Evolutionary conservation across 2,888 invertebrate genomes (phyloP), one percentile per base, ranked within the genome.

Genomic region (Ophion ventricosus): DNA sequence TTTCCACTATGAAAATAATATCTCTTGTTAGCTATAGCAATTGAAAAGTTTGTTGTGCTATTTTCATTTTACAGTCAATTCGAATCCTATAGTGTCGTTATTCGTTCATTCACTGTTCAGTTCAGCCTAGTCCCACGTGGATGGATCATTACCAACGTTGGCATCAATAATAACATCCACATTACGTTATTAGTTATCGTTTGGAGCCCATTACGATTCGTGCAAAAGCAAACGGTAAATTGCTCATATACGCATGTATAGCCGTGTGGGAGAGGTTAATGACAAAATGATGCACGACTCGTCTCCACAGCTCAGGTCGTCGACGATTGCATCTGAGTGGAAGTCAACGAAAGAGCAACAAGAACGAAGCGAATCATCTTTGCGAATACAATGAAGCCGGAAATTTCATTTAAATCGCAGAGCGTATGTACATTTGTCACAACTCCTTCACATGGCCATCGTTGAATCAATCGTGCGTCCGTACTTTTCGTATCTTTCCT

Each of bases 351-450:
- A 61, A 40, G 43, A 67, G 67, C 77, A 77, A 77, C 67, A 67
- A 70, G 66, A 72, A 83, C 80, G 73, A 74, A 70, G 49, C 81
- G 80, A 87, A 86, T 87, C 82, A 83, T 86, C 77, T 72, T 87
- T 77, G 83, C 76, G 74, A 43, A 74, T 61, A 80, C 86, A 87
- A 89, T 84, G 83, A 85, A 88, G 75, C 88, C 89, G 89, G 89
- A 89, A 89, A 87, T 89, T 88, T 87, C 86, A 87, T 88, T 87
- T 88, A 84, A 88, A 88, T 88, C 86, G 82, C 75, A 80, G 75
- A 43, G 76, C 56, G 63, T 20, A 1, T 40, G 26, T 66, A 40
- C 35, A 20, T 76, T 57, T 85, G 86, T 89, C 64, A 63, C 29
- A 35, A 66, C 67, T 11, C 1, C 54, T 59, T 67, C 54, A 40